Evolutionary conservation across 1,140 invertebrate species (phyloP).

Genomic region (Piezodorus guildinii): DNA sequence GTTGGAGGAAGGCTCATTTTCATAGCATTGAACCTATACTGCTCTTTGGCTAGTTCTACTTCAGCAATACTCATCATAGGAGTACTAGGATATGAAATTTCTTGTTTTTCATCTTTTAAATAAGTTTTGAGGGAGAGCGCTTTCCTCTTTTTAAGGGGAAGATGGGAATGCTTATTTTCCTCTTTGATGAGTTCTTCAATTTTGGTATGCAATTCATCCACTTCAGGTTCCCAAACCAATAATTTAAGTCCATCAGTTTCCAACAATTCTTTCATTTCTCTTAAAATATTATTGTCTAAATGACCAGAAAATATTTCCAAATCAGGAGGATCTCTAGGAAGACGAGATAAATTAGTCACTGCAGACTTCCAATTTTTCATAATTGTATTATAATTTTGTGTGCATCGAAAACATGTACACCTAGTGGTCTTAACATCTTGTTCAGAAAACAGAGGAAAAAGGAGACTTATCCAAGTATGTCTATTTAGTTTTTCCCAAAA

Average conservation of each 20-base stretch:
- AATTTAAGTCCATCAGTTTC: neutral
- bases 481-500: neutral
- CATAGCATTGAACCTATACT: neutral
- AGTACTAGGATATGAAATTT: slow-evolving; percentile 17
- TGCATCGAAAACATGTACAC: slow-evolving; percentile 15
- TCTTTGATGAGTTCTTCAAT: neutral
- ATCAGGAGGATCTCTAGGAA: neutral
- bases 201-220: neutral
- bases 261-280: neutral
- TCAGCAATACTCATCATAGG: slow-evolving; percentile 22
- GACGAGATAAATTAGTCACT: neutral
- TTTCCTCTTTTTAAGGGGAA: slow-evolving; percentile 23
- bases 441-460: neutral
- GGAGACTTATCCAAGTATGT: neutral
- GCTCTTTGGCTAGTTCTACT: neutral
- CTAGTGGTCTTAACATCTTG: neutral
- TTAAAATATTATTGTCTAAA: neutral
- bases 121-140: neutral
- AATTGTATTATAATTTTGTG: slow-evolving; percentile 6
- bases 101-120: neutral
- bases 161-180: neutral
- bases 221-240: neutral
- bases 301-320: neutral
- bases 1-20: neutral
- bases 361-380: slow-evolving; percentile 15